Percentiles rank a stretch among this genome's conserved stretches.
phyloP scores from a whole-genome alignment of 2,113 vertebrate genomes.

The Aptenodytes forsteri region DNA sequence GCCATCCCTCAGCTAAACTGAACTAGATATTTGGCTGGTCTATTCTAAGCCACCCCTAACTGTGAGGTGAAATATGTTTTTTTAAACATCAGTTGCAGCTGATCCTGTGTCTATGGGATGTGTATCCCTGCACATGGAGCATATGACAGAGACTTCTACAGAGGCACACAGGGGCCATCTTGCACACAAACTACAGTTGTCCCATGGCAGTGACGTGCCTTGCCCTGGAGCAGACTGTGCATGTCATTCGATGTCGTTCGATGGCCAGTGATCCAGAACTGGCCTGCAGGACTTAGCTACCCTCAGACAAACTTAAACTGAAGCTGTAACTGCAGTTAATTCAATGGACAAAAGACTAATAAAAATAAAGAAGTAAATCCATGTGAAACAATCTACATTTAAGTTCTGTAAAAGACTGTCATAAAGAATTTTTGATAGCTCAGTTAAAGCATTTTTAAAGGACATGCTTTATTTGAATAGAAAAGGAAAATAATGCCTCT shows the following conservation, averaged over 20 bases:
- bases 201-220: neutral
- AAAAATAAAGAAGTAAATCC: neutral
- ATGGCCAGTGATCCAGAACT: neutral
- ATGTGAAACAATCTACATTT: neutral
- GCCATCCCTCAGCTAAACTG: neutral
- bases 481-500: accelerated
- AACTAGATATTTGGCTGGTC: neutral
- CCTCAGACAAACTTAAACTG: neutral
- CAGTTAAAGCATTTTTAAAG: neutral
- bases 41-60: neutral
- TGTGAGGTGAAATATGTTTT: neutral
- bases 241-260: accelerated
- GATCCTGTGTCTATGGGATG: neutral
- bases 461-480: neutral
- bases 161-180: neutral
- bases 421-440: neutral
- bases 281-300: neutral
- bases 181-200: neutral
- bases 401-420: neutral
- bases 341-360: neutral
- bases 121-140: neutral
- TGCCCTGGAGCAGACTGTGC: neutral
- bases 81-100: neutral
- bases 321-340: neutral
- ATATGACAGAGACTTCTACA: neutral